These are phyloP conservation scores for Pagetopsis macropterus DNA, from an alignment of 2,797 vertebrate genomes.

Conservation along the genomic window DNA sequence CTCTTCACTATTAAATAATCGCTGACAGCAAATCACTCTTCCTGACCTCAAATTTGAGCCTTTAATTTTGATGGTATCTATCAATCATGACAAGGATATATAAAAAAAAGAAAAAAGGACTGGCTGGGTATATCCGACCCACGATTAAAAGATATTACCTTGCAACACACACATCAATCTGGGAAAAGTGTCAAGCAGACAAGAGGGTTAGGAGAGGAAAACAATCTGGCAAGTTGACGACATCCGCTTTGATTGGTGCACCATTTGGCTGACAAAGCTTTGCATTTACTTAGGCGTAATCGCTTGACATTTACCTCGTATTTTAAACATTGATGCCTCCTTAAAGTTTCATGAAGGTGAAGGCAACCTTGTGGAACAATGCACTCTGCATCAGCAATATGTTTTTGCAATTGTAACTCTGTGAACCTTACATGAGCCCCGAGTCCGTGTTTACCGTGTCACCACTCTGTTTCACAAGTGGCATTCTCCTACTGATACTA, in stretches of 20 bases:
- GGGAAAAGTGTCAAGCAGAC: conserved; percentile 59
- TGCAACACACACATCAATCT: conserved; percentile 76
- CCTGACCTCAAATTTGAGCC: conserved; percentile 83
- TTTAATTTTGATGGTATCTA: conserved; percentile 84
- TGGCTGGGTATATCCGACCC: conserved; percentile 69
- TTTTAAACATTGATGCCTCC: conserved; percentile 70
- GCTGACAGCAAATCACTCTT: conserved; percentile 83
- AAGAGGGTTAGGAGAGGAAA: conserved; percentile 45
- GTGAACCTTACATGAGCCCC: conserved; percentile 28
- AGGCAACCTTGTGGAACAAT: conserved; percentile 55
- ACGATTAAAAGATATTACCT: conserved; percentile 81
- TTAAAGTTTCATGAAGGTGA: conserved; percentile 76
- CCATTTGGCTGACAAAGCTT: conserved; percentile 69
- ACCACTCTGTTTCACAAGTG: conserved; percentile 45
- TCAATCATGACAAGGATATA: conserved; percentile 82
- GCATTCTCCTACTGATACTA: conserved; percentile 9
- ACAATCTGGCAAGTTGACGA: conserved; percentile 58
- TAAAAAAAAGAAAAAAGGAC: conserved; percentile 60
- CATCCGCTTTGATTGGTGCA: conserved; percentile 66
- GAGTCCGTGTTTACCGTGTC: conserved; percentile 34
- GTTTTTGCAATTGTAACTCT: conserved; percentile 44
- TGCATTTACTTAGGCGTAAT: conserved; percentile 62
- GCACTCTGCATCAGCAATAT: conserved; percentile 43
- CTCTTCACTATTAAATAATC: conserved; percentile 78
- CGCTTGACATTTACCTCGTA: conserved; percentile 50